Evolutionary conservation across 2,113 vertebrate species (phyloP).

Genomic region (Columbina picui): DNA sequence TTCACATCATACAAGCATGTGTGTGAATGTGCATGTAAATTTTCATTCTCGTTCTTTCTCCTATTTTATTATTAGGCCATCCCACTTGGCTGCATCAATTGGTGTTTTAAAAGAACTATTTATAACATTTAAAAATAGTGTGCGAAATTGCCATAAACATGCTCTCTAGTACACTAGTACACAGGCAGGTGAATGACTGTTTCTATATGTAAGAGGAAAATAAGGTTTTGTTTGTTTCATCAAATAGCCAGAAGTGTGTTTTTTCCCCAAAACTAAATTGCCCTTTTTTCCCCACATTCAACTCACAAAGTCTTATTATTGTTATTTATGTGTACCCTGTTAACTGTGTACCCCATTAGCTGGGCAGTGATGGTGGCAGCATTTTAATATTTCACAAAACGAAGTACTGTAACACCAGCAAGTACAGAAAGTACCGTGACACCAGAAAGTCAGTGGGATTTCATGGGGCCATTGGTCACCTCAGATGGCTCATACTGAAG

Average conservation of each 20-base stretch:
- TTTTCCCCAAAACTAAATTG: neutral
- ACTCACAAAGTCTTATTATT: neutral
- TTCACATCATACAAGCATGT: neutral
- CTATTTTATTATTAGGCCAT: neutral
- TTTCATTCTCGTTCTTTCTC: neutral
- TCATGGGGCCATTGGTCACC: neutral
- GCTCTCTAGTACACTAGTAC: neutral
- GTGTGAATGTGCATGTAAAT: neutral
- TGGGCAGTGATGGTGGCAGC: neutral
- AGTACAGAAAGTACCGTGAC: neutral
- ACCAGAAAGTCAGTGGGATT: neutral
- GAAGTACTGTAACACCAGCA: neutral
- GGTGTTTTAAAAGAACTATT: neutral
- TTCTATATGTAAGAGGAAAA: neutral
- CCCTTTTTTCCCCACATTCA: fast-evolving
- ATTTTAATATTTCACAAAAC: neutral
- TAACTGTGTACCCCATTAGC: neutral
- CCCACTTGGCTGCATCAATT: neutral
- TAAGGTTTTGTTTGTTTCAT: neutral
- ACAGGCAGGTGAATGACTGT: neutral
- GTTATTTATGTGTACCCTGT: neutral
- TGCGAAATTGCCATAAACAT: neutral
- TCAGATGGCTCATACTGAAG: neutral
- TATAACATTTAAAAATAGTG: neutral
- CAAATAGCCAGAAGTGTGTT: neutral